Evolutionary conservation across 64 coral and sea anemone genomes (phyloP).

Genomic region (Anthopleura sola): DNA sequence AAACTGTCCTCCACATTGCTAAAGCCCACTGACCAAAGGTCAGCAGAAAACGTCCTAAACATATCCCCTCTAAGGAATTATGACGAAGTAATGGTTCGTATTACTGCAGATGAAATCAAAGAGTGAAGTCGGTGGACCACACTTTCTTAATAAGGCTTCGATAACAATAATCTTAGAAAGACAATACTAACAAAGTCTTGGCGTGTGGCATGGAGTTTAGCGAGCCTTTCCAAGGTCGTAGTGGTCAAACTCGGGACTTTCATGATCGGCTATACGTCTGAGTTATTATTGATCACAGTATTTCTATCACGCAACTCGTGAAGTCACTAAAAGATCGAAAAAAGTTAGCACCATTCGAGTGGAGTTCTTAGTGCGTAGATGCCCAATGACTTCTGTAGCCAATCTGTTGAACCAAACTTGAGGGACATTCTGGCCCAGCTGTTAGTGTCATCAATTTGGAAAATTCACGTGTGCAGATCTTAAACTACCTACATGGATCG

Average conservation of each 20-base stretch:
- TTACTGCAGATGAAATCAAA: constrained; percentile 11
- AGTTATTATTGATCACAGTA: neutral
- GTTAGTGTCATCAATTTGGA: neutral
- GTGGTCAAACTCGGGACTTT: neutral
- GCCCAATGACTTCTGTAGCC: neutral
- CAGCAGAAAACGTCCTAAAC: neutral
- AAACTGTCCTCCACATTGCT: neutral
- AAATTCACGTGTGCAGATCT: neutral
- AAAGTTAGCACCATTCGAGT: neutral
- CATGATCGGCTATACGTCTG: neutral
- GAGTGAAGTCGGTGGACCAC: neutral
- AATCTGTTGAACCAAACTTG: neutral
- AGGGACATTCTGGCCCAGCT: neutral
- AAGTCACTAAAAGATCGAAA: neutral
- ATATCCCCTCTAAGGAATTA: neutral
- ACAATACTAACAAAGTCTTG: constrained; percentile 23
- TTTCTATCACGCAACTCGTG: neutral
- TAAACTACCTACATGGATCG: neutral
- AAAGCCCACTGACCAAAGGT: neutral
- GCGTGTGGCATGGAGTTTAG: neutral
- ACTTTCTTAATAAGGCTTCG: constrained; percentile 6
- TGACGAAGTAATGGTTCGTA: neutral
- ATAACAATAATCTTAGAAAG: neutral
- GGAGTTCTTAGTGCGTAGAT: neutral
- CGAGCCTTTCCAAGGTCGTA: constrained; percentile 8